phyloP scores from a whole-genome alignment of 2,888 invertebrate genomes.

The Tuta absoluta region DNA sequence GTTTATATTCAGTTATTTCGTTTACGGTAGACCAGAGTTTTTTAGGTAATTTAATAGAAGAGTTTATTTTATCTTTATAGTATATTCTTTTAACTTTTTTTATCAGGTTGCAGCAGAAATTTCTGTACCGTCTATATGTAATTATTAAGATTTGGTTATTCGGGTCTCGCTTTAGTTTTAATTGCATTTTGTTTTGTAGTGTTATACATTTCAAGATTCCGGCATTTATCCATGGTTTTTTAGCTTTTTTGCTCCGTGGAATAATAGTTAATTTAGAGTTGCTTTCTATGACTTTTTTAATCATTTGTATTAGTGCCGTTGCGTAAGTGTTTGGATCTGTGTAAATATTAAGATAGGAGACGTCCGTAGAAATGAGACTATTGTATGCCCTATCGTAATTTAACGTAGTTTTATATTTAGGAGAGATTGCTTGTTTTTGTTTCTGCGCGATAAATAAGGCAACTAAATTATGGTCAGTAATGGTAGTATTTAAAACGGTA shows the following conservation, averaged over 20 bases:
- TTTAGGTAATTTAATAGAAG: neutral
- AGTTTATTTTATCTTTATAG: slow-evolving; percentile 1
- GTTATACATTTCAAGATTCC: neutral
- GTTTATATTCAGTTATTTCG: neutral
- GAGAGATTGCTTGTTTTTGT: neutral
- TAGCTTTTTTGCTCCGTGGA: neutral
- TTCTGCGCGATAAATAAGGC: neutral
- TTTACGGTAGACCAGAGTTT: neutral
- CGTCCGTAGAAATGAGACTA: neutral
- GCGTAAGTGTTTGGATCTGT: neutral
- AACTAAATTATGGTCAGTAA: slow-evolving; percentile 9
- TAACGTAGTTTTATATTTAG: neutral
- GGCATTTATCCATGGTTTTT: slow-evolving; percentile 1
- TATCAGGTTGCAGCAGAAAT: too few species aligned
- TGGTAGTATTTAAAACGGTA: slow-evolving; percentile 26
- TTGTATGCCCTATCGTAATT: neutral
- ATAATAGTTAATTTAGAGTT: neutral
- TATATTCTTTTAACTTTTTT: too few species aligned
- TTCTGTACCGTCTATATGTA: neutral
- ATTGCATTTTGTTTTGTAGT: too few species aligned
- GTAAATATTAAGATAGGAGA: slow-evolving; percentile 5
- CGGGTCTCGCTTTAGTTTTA: neutral
- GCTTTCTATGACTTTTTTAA: neutral
- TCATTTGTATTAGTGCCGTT: neutral
- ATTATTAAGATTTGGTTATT: neutral